phyloP scores from a whole-genome alignment of 2,113 vertebrate genomes.

The Percina caprodes region DNA sequence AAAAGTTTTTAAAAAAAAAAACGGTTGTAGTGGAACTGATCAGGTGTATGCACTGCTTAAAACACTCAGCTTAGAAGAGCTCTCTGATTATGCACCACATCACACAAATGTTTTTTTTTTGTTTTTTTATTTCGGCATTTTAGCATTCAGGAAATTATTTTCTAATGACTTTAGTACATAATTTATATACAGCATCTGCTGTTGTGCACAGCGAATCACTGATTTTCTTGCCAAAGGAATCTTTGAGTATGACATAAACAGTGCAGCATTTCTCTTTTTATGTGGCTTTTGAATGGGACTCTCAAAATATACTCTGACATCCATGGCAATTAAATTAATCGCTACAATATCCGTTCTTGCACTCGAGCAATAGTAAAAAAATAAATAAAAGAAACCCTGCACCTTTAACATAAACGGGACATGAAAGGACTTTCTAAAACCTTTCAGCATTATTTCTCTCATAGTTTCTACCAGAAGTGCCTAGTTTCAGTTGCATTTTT shows the following conservation, averaged over 20 bases:
- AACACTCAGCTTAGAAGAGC: background rate
- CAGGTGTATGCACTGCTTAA: slow-evolving; percentile 37
- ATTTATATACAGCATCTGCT: slow-evolving; percentile 81
- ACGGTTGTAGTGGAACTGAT: slow-evolving; percentile 32
- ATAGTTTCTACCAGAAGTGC: slow-evolving; percentile 56
- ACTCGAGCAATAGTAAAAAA: slow-evolving; percentile 21
- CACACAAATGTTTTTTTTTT: slow-evolving; percentile 16
- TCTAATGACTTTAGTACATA: slow-evolving; percentile 78
- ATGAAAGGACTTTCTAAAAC: slow-evolving; percentile 66
- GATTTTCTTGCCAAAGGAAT: slow-evolving; percentile 71
- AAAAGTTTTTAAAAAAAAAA: slow-evolving; percentile 47
- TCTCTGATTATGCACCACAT: slow-evolving; percentile 27
- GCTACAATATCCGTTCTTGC: slow-evolving; percentile 49
- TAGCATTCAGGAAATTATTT: slow-evolving; percentile 76
- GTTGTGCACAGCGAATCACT: slow-evolving; percentile 63
- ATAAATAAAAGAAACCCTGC: background rate
- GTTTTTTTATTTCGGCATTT: slow-evolving; percentile 9
- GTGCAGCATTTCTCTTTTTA: slow-evolving; percentile 33
- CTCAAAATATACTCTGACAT: slow-evolving; percentile 59
- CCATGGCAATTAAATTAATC: slow-evolving; percentile 65
- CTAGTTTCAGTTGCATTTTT: slow-evolving; percentile 55
- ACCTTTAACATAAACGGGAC: slow-evolving; percentile 53
- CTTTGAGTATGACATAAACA: slow-evolving; percentile 63
- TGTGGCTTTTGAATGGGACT: slow-evolving; percentile 36
- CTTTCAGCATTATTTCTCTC: slow-evolving; percentile 61